A percentile compares a stretch with the other conserved stretches of the same genome.
These are phyloP conservation scores for Drosophila bunnanda DNA, from an alignment of 2,888 invertebrate species.

Conservation along the genomic window DNA sequence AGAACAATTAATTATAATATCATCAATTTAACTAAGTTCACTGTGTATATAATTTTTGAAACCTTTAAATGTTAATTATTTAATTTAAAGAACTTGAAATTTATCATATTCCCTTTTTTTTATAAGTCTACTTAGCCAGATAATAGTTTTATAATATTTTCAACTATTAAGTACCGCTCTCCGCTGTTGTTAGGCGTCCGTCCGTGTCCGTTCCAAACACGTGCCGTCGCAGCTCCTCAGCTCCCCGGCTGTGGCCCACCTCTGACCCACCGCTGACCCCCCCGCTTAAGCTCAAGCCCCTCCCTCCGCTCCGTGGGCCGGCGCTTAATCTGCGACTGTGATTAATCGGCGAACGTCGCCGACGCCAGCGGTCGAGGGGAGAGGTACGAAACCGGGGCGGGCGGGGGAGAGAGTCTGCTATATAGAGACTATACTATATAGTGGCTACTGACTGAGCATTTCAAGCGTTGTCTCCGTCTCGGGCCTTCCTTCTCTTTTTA, in stretches of 20 bases:
- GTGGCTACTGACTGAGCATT: conserved; percentile 64
- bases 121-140: not conserved
- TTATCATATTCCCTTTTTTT: not conserved
- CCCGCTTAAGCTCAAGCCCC: conserved; percentile 28
- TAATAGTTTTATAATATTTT: not conserved
- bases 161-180: not conserved
- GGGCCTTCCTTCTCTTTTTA: conserved; percentile 47
- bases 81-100: not conserved
- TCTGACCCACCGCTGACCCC: conserved; percentile 17
- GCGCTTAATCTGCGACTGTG: conserved; percentile 79
- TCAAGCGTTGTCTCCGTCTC: conserved; percentile 61
- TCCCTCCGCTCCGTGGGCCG: conserved; percentile 39
- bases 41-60: too few species aligned
- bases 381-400: conserved; percentile 16
- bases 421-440: conserved; percentile 9
- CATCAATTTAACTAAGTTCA: too few species aligned
- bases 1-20: too few species aligned
- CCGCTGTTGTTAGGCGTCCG: conserved; percentile 44
- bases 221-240: conserved; percentile 17
- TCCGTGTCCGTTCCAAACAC: conserved; percentile 26
- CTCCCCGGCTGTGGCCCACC: conserved; percentile 6
- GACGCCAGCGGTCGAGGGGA: conserved; percentile 50
- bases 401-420: conserved; percentile 17
- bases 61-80: not conserved
- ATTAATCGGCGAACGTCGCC: conserved; percentile 72